Percentiles rank a stretch among this genome's conserved stretches.
Evolutionary conservation across 2,113 vertebrate species (phyloP).

Genomic region (Pelusios castaneus): DNA sequence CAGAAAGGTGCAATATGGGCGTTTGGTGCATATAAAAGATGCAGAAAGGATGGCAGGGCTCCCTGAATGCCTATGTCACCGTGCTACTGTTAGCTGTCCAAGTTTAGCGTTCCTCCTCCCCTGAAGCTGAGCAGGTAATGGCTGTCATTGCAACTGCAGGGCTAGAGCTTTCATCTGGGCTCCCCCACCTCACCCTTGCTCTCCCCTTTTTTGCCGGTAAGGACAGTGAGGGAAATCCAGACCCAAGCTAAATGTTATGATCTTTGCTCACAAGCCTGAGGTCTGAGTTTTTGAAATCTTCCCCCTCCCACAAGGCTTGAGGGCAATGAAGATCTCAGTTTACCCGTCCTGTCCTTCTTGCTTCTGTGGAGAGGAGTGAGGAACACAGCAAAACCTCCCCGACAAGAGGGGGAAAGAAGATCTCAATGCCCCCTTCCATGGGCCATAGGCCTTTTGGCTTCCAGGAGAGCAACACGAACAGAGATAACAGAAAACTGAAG

Average conservation of each 20-base stretch:
- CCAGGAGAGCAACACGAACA: neutral
- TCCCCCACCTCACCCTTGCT: neutral
- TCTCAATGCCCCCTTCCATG: neutral
- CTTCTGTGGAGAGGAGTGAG: neutral
- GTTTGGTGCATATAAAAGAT: conserved; percentile 43
- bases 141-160: neutral
- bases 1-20: conserved; percentile 46
- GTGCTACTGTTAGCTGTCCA: neutral
- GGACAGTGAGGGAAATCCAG: accelerated
- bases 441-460: neutral
- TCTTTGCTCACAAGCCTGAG: neutral
- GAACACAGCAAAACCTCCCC: neutral
- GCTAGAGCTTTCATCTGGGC: neutral
- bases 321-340: neutral
- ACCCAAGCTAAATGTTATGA: neutral
- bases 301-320: neutral
- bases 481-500: neutral
- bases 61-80: neutral
- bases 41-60: conserved; percentile 39
- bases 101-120: neutral
- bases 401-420: neutral
- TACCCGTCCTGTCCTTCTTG: neutral
- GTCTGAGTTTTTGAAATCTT: neutral
- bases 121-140: neutral
- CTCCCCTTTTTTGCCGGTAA: neutral